These are phyloP conservation scores for Meandrusa payeni DNA, from an alignment of 2,888 invertebrate species.

Conservation along the genomic window DNA sequence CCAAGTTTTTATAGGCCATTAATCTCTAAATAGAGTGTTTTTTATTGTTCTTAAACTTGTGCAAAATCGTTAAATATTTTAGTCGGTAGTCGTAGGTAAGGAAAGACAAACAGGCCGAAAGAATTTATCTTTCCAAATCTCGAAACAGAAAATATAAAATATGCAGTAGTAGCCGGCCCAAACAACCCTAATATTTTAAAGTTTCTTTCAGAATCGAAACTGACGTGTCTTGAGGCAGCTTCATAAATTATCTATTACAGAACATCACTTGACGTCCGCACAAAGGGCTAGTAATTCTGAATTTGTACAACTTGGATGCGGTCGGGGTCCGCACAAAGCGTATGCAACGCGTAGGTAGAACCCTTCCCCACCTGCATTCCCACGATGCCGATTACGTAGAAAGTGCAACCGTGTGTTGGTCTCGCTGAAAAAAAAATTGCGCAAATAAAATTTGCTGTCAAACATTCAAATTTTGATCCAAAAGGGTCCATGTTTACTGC, in stretches of 20 bases:
- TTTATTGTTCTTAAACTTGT: neutral
- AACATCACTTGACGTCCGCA: constrained; percentile 72
- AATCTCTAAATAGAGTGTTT: no score
- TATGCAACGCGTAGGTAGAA: constrained; percentile 49
- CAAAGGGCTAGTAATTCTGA: constrained; percentile 63
- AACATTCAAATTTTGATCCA: constrained; percentile 65
- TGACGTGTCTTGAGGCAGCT: constrained; percentile 56
- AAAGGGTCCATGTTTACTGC: constrained; percentile 58
- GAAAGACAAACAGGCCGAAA: constrained; percentile 15
- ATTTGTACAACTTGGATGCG: constrained; percentile 71
- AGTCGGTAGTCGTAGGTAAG: neutral
- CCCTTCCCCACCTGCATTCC: constrained; percentile 80
- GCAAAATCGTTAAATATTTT: neutral
- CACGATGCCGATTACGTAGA: constrained; percentile 62
- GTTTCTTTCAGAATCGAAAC: constrained; percentile 42
- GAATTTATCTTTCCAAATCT: constrained; percentile 28
- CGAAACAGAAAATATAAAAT: constrained; percentile 30
- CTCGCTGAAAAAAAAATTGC: constrained; percentile 58
- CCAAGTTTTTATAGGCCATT: no score
- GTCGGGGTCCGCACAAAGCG: constrained; percentile 52
- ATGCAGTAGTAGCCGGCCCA: constrained; percentile 38
- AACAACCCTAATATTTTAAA: constrained; percentile 75
- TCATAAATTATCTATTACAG: constrained; percentile 79
- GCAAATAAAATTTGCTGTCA: constrained; percentile 70
- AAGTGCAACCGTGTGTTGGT: constrained; percentile 57